Conservation (phyloP, 1,140 invertebrate genomes). For the Neotoxoptera formosana region DNA sequence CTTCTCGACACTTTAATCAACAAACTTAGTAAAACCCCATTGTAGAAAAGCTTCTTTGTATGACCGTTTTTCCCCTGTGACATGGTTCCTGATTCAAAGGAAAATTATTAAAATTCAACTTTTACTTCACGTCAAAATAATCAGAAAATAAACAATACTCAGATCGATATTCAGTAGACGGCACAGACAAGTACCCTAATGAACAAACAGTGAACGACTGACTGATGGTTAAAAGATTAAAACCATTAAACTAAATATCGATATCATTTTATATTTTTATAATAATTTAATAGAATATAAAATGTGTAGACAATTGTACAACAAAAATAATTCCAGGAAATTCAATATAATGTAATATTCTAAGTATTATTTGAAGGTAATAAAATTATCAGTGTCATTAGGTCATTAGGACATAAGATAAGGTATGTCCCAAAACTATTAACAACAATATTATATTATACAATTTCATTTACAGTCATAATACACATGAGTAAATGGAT, state of each 20-base stretch:
- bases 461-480: too few relatives aligned
- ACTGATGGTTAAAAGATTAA: not conserved
- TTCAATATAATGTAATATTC: too few relatives aligned
- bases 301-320: too few relatives aligned
- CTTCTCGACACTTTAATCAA: not conserved
- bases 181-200: too few relatives aligned
- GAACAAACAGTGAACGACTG: not conserved
- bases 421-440: too few relatives aligned
- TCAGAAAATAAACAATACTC: not conserved
- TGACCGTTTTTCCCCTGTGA: not conserved
- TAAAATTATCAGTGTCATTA: too few relatives aligned
- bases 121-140: not conserved
- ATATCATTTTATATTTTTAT: not conserved
- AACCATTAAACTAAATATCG: not conserved
- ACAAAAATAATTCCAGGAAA: too few relatives aligned
- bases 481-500: too few relatives aligned
- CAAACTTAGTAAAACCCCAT: not conserved
- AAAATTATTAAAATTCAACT: not conserved
- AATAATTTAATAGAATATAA: too few relatives aligned
- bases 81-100: not conserved
- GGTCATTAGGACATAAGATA: too few relatives aligned
- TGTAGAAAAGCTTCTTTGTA: conserved; percentile 16
- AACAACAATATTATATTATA: too few relatives aligned
- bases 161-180: not conserved
- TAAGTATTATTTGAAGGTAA: too few relatives aligned